phyloP scores from a whole-genome alignment of 2,888 invertebrate genomes.

The Caenorhabditis afra region DNA sequence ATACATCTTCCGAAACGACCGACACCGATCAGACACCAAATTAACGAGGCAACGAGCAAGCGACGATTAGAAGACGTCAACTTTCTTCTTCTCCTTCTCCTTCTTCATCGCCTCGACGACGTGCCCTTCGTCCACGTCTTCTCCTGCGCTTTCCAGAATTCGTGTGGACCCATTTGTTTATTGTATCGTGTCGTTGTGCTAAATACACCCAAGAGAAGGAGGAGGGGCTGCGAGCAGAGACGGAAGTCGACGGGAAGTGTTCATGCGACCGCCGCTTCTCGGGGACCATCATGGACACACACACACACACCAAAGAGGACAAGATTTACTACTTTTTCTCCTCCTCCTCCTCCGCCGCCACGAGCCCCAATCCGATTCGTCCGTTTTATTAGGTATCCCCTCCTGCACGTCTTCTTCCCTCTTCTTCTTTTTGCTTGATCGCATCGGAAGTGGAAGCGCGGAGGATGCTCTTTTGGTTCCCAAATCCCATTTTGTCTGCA shows the following conservation, averaged over 20 bases:
- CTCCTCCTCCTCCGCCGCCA: background rate
- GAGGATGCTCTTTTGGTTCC: too few relatives aligned
- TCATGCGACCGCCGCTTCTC: slow-evolving; percentile 24
- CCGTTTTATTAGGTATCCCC: too few relatives aligned
- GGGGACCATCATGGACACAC: slow-evolving; percentile 45
- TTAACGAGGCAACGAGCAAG: slow-evolving; percentile 5
- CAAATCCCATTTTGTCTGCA: too few relatives aligned
- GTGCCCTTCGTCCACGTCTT: background rate
- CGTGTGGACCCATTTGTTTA: slow-evolving; percentile 34
- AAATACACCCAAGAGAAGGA: slow-evolving; percentile 17
- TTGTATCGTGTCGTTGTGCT: slow-evolving; percentile 33
- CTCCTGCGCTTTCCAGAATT: background rate
- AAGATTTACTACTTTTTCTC: slow-evolving; percentile 49
- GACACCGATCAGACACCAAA: slow-evolving; percentile 9
- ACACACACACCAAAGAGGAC: slow-evolving; percentile 31
- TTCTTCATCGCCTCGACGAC: background rate
- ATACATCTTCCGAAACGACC: background rate
- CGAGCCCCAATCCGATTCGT: too few relatives aligned
- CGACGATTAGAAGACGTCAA: background rate
- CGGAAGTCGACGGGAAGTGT: slow-evolving; percentile 41
- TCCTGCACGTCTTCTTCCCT: background rate
- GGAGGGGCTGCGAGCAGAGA: slow-evolving; percentile 22
- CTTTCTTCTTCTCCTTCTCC: background rate
- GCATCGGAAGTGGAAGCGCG: too few relatives aligned
- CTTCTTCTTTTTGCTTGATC: too few relatives aligned